phyloP scores from a whole-genome alignment of 2,888 invertebrate species.

The Diachrysia chrysitis region DNA sequence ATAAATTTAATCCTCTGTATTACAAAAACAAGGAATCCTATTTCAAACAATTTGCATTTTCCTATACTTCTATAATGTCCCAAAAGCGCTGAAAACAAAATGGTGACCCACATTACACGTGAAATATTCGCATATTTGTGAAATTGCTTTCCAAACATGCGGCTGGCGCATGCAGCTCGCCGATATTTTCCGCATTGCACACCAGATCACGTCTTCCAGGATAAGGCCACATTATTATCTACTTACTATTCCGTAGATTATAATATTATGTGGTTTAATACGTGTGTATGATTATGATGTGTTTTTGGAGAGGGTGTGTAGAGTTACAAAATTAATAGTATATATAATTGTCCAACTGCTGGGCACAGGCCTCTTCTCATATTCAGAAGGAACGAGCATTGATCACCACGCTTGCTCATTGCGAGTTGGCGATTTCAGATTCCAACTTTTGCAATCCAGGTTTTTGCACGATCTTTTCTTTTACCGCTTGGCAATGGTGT shows the following conservation, averaged over 20 bases:
- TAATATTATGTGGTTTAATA: background rate
- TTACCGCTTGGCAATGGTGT: no score
- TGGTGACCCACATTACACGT: conserved; percentile 40
- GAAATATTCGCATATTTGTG: conserved; percentile 57
- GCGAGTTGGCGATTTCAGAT: no score
- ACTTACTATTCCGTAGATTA: conserved; percentile 44
- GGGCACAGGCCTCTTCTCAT: no score
- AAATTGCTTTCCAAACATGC: conserved; percentile 64
- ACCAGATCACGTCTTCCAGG: conserved; percentile 41
- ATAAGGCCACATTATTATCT: conserved; percentile 37
- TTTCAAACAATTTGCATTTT: conserved; percentile 3
- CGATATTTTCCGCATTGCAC: conserved; percentile 56
- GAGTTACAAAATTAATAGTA: no score
- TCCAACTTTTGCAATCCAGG: no score
- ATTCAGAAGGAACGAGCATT: no score
- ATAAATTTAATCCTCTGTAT: background rate
- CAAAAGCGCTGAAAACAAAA: conserved; percentile 25
- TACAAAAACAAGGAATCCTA: background rate
- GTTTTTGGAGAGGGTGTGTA: no score
- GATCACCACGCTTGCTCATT: no score
- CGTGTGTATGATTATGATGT: no score
- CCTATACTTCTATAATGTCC: conserved; percentile 1
- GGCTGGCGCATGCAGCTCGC: conserved; percentile 46
- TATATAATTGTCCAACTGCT: no score
- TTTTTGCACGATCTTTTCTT: no score